Evolutionary conservation across 2,797 vertebrate species (phyloP).

Genomic region (Myotis pilosus): DNA sequence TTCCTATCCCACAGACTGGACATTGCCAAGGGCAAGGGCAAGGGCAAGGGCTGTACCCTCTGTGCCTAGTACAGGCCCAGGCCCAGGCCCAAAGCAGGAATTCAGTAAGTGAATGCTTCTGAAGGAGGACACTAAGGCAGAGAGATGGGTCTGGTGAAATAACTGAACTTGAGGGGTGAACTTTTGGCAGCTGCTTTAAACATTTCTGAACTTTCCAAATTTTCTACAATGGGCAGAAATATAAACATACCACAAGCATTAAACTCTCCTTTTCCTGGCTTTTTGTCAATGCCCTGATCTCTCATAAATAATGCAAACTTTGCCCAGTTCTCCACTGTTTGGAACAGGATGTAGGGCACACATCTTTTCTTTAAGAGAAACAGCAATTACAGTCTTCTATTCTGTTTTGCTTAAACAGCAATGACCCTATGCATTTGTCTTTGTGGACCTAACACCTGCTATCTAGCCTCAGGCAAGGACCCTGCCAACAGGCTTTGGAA

Average conservation of each 20-base stretch:
- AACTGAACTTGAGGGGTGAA: not conserved
- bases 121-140: not conserved
- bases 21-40: not conserved
- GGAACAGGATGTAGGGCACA: not conserved
- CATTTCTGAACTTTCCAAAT: constrained; percentile 55
- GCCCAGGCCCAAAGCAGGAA: not conserved
- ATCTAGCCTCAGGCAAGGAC: not conserved
- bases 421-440: constrained; percentile 18
- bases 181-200: constrained; percentile 19
- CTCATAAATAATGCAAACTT: constrained; percentile 48
- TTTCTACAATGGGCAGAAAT: constrained; percentile 51
- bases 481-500: constrained; percentile 32
- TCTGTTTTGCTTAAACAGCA: constrained; percentile 30
- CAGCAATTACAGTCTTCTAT: not conserved
- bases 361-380: constrained; percentile 40
- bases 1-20: not conserved
- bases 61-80: not conserved
- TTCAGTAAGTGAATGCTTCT: not conserved
- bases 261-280: constrained; percentile 42
- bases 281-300: constrained; percentile 30
- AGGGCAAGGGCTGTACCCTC: not conserved
- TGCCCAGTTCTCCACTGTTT: constrained; percentile 12
- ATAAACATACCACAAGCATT: constrained; percentile 28
- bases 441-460: constrained; percentile 23
- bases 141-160: constrained; percentile 15